Conservation (phyloP, 1,140 invertebrate species). For the Holcopasites calliopsidis region DNA sequence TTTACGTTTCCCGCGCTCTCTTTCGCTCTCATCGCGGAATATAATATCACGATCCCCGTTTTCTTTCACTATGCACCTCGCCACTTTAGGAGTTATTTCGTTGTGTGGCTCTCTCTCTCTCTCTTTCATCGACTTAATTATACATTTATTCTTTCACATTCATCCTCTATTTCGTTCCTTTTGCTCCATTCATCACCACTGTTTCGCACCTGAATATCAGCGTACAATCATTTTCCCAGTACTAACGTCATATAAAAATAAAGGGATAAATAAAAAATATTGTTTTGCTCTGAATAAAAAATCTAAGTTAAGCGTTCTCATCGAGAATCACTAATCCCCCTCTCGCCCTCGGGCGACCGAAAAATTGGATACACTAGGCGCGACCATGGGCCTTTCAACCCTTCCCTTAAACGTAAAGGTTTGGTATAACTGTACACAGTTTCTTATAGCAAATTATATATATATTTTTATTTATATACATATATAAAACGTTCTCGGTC, state of each 20-base stretch:
- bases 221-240: slow-evolving; percentile 28
- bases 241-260: slow-evolving; percentile 70
- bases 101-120: slow-evolving; percentile 25
- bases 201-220: neutral
- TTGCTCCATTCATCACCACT: neutral
- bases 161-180: neutral
- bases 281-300: slow-evolving; percentile 69
- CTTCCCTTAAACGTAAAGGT: slow-evolving; percentile 5
- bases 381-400: slow-evolving; percentile 9
- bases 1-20: neutral
- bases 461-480: slow-evolving; percentile 27
- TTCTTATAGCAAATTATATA: slow-evolving; percentile 32
- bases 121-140: slow-evolving; percentile 6
- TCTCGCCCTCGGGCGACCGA: neutral
- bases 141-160: neutral
- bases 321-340: slow-evolving; percentile 14
- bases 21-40: neutral
- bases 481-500: slow-evolving; percentile 43
- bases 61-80: neutral
- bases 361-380: neutral
- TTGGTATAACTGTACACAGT: slow-evolving; percentile 36
- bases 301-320: slow-evolving; percentile 51
- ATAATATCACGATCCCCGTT: neutral
- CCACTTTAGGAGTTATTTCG: slow-evolving; percentile 9
- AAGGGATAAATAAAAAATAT: slow-evolving; percentile 75